Conservation (phyloP, 2,888 invertebrate genomes). For the Polydrusus pterygomalis region DNA sequence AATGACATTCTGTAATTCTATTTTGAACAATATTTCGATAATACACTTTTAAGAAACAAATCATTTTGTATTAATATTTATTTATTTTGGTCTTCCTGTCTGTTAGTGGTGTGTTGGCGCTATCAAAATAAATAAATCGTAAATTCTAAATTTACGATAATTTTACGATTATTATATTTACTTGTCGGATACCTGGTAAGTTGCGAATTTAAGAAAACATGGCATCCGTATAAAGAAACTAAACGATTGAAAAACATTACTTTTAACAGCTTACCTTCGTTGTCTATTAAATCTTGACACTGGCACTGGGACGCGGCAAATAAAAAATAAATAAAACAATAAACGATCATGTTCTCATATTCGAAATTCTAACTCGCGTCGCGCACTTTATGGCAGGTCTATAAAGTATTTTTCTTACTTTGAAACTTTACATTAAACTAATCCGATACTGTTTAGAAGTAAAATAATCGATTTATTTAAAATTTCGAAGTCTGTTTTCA, state of each 20-base stretch:
- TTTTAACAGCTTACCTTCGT: constrained; percentile 32
- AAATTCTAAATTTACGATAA: constrained; percentile 45
- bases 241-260: not conserved
- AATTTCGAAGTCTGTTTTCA: constrained; percentile 64
- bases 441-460: constrained; percentile 18
- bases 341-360: constrained; percentile 31
- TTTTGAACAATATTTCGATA: no score
- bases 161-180: constrained; percentile 44
- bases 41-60: no score
- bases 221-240: not conserved
- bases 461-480: constrained; percentile 45
- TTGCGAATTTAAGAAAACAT: constrained; percentile 34
- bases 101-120: not conserved
- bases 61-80: no score
- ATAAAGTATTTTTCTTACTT: constrained; percentile 23
- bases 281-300: constrained; percentile 40
- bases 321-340: constrained; percentile 30
- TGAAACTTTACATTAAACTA: constrained; percentile 27
- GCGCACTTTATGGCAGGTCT: constrained; percentile 4
- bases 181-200: constrained; percentile 45
- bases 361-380: not conserved
- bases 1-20: not conserved
- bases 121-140: constrained; percentile 51
- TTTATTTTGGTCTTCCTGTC: not conserved
- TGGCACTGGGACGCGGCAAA: constrained; percentile 8